A percentile compares a stretch with the other conserved stretches of the same genome.
Conservation (phyloP, 2,888 invertebrate species). For the Eulithis testata region DNA sequence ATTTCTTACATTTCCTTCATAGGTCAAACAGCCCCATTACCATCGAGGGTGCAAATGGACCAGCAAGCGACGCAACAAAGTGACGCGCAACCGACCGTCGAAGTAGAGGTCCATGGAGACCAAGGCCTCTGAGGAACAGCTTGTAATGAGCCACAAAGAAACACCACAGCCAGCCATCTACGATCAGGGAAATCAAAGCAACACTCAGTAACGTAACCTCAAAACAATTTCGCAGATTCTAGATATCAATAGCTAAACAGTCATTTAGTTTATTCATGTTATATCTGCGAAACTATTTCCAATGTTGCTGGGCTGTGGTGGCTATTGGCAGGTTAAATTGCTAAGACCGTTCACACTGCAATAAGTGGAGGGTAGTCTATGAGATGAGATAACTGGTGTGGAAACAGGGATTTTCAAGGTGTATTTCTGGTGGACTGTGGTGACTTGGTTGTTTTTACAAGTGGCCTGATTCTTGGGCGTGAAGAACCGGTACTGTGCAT, state of each 20-base stretch:
- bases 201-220: constrained; percentile 1
- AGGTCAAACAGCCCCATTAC: constrained; percentile 81
- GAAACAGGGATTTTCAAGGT: neutral
- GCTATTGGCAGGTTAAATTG: neutral
- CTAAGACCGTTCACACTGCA: neutral
- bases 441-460: constrained; percentile 5
- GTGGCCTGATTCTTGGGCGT: constrained; percentile 7
- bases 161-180: neutral
- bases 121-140: constrained; percentile 65
- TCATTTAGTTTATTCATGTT: neutral
- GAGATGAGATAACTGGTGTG: neutral
- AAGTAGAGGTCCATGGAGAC: constrained; percentile 68
- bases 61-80: constrained; percentile 58
- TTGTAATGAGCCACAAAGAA: neutral
- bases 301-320: neutral
- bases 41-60: constrained; percentile 68
- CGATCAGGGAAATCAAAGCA: constrained; percentile 8
- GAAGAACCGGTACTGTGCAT: neutral
- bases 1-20: constrained; percentile 27
- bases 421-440: constrained; percentile 2
- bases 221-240: neutral
- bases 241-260: neutral
- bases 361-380: neutral
- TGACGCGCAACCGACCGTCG: constrained; percentile 59
- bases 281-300: too few species aligned